These are phyloP conservation scores for Trichacis sp. DNA, from an alignment of 2,888 invertebrate species.

Conservation along the genomic window DNA sequence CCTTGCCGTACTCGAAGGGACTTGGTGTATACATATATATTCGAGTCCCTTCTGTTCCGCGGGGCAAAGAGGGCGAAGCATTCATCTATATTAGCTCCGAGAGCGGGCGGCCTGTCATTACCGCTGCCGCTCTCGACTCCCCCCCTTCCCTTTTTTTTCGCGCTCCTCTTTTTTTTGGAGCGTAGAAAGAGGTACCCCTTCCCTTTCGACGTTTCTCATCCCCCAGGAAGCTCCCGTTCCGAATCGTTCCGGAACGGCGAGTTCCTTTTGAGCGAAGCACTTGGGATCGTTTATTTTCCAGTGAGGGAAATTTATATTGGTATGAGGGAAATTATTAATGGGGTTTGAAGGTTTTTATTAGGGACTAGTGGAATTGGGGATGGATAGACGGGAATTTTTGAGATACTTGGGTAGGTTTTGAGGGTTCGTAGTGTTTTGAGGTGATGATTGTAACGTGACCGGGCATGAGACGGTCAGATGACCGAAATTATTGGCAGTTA, in stretches of 20 bases:
- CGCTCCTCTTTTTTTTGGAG: conserved; percentile 12
- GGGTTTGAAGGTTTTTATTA: too few species aligned
- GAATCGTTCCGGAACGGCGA: neutral
- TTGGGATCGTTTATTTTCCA: neutral
- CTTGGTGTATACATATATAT: neutral
- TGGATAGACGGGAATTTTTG: too few species aligned
- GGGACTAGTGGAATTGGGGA: too few species aligned
- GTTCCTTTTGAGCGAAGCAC: neutral
- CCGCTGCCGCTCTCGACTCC: conserved; percentile 62
- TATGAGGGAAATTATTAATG: too few species aligned
- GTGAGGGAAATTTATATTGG: too few species aligned
- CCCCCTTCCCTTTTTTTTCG: conserved; percentile 36
- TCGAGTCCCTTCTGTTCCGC: conserved; percentile 49
- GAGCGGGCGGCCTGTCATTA: conserved; percentile 69
- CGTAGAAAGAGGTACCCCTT: conserved; percentile 17
- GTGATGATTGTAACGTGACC: too few species aligned
- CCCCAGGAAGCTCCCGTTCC: conserved; percentile 22
- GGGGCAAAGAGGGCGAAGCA: conserved; percentile 67
- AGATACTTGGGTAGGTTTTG: neutral
- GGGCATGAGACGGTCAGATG: too few species aligned
- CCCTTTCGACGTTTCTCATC: neutral
- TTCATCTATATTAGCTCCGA: conserved; percentile 70
- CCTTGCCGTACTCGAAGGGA: conserved; percentile 3
- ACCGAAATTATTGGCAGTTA: too few species aligned
- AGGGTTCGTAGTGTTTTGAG: too few species aligned